Evolutionary conservation across 2,888 invertebrate genomes (phyloP), one percentile per base, ranked within the genome.

Genomic region (Spicauda simplicius): DNA sequence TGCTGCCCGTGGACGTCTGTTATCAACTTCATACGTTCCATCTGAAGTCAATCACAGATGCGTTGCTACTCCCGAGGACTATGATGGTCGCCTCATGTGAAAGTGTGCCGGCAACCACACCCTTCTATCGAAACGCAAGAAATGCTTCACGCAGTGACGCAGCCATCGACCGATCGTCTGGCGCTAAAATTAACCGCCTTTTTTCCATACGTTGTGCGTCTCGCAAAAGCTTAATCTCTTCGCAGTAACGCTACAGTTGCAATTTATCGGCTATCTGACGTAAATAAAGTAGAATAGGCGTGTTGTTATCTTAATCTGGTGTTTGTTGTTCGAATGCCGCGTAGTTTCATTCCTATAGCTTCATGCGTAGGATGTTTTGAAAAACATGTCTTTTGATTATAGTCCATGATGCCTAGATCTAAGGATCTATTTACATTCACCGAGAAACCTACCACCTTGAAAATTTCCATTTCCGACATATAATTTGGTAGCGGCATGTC

Each of bases 401-500:
- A 33, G 10, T 8, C 8, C 8, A n/a, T n/a, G n/a, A 33, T 33
- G 8, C 33, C 33, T 33, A 33, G 33, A 33, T 33, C 6, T 33
- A 10, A 33, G 33, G 10, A 33, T 33, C 5, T 33, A 33, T 33
- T 33, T 33, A 33, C 33, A 33, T 33, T 8, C 5, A 25, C 25
- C 25, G 10, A 33, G 33, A 33, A 10, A n/a, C n/a, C n/a, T n/a
- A n/a, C n/a, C n/a, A n/a, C n/a, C n/a, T n/a, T n/a, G n/a, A n/a
- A n/a, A n/a, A n/a, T n/a, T n/a, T n/a, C n/a, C n/a, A n/a, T n/a
- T n/a, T n/a, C n/a, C n/a, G 25, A 25, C 25, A 5, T 4, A 4
- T 2, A 25, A 25, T 25, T 25, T 25, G 3, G 25, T 25, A 97
- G 97, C 68, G 94, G 96, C 70, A 96, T 96, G 87, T 96, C 97